phyloP scores from a whole-genome alignment of 2,797 vertebrate species.

The Anomalospiza imberbis region DNA sequence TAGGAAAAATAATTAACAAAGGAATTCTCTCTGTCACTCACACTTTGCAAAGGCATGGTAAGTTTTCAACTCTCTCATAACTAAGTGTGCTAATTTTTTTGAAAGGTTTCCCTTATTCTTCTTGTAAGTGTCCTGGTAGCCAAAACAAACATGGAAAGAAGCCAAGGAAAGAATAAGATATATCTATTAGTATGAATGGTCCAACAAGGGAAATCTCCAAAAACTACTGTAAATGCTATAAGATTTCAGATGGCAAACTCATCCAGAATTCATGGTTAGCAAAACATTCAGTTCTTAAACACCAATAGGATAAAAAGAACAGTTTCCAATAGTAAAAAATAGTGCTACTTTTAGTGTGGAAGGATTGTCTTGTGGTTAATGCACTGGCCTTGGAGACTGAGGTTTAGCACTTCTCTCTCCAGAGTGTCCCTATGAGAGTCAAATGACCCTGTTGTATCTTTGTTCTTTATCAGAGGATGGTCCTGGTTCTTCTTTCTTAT shows the following conservation, averaged over 20 bases:
- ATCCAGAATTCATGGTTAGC: slow-evolving; percentile 14
- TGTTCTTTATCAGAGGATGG: not conserved
- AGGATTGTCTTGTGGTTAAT: not conserved
- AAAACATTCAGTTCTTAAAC: slow-evolving; percentile 27
- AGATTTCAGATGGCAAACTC: slow-evolving; percentile 26
- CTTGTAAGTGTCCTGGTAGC: slow-evolving; percentile 24
- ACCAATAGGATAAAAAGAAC: not conserved
- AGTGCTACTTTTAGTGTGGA: not conserved
- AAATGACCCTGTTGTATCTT: not conserved
- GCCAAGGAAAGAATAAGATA: slow-evolving; percentile 45
- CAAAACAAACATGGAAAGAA: slow-evolving; percentile 52
- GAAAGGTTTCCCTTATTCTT: slow-evolving; percentile 18
- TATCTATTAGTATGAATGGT: slow-evolving; percentile 5
- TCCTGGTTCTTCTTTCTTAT: not conserved
- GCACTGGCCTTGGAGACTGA: not conserved
- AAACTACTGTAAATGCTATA: slow-evolving; percentile 49
- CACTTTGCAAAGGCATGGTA: not conserved
- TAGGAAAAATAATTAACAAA: slow-evolving; percentile 43
- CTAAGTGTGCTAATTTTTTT: slow-evolving; percentile 22
- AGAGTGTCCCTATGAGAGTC: not conserved
- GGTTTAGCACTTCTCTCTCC: not conserved
- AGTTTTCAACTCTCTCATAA: not conserved
- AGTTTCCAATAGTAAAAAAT: not conserved
- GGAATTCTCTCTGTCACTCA: not conserved
- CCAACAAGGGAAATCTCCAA: slow-evolving; percentile 44